Base-by-base conservation (phyloP, 2,113 vertebrate genomes). In the Copsychus sechellarum region DNA sequence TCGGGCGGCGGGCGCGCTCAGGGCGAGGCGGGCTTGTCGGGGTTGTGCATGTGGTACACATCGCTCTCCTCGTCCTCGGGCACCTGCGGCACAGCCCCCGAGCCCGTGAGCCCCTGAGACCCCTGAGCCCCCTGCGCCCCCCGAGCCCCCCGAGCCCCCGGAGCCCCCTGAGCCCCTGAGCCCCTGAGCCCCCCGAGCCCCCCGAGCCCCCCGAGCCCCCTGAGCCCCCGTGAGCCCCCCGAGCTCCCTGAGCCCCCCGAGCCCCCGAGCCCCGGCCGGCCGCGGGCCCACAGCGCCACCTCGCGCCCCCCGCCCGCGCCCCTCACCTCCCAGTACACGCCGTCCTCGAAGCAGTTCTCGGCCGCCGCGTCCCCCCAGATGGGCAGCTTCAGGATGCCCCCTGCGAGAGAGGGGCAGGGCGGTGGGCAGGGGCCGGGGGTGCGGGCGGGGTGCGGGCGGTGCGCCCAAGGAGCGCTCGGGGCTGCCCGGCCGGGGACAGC, bases 321-420 rank as follows among this genome's bases (percentile, higher is more conserved):
- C 40, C 98, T 98, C 88, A 99, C 99, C 99, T 99, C 99, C 99
- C 99, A 99, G 94, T 99, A 99, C 23, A 98, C 88, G 14, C 96
- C 98, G 91, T 99, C 99, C 42, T 99, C 99, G 69, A 97, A 99
- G 98, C 99, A 99, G 97, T 99, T 98, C 92, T 99, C 99, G 81
- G 99, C 98, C 4, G 98, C 96, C 2, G 99, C 92, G 62, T 99
- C 99, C 7, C 98, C 99, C 99, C 99, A 99, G 80, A 99, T 69
- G 0, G 99, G 99, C 23, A 99, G 71, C 96, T 95, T 99, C 90
- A 99, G 95, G 93, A 99, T 98, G n/a, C 98, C 70, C 57, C 99
- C 99, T 99, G 94, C 34, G 64, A 91, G 92, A 83, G 29, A 25
- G 2, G 58, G 78, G 66, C 43, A 51, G 60, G n/a, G 16, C 14